Conservation (phyloP, 2,888 invertebrate species). For the Ophioninae sp. region DNA sequence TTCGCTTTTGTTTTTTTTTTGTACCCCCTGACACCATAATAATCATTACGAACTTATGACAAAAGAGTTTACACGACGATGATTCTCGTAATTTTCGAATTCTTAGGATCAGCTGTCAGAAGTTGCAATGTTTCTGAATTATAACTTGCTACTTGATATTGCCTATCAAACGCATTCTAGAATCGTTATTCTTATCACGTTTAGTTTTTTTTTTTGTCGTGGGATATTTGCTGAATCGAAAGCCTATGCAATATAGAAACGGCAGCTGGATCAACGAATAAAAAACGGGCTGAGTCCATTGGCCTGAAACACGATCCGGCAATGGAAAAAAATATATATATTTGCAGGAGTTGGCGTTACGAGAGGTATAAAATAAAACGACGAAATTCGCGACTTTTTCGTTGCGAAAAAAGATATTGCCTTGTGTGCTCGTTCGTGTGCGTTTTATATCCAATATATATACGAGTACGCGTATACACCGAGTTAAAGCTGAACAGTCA, state of each 20-base stretch:
- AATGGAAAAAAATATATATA: conserved; percentile 12
- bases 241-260: conserved; percentile 5
- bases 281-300: conserved; percentile 28
- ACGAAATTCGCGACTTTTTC: conserved; percentile 1
- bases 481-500: conserved; percentile 23
- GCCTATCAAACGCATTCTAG: neutral
- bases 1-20: too few species aligned
- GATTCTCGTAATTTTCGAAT: neutral
- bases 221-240: neutral
- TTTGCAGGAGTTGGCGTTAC: neutral
- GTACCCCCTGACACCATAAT: neutral
- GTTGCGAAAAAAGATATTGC: neutral
- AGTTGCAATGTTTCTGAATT: neutral
- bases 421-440: neutral
- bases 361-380: conserved; percentile 4
- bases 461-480: conserved; percentile 1
- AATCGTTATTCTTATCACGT: neutral
- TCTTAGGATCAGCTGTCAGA: neutral
- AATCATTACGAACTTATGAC: neutral
- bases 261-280: conserved; percentile 18
- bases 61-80: neutral
- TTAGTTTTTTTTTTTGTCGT: neutral
- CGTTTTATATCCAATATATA: neutral
- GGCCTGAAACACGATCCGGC: conserved; percentile 8
- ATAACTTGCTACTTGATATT: neutral